A percentile compares a stretch with the other conserved stretches of the same genome.
These are phyloP conservation scores for Epistrophe eligans DNA, from an alignment of 2,888 invertebrate genomes.

Conservation along the genomic window DNA sequence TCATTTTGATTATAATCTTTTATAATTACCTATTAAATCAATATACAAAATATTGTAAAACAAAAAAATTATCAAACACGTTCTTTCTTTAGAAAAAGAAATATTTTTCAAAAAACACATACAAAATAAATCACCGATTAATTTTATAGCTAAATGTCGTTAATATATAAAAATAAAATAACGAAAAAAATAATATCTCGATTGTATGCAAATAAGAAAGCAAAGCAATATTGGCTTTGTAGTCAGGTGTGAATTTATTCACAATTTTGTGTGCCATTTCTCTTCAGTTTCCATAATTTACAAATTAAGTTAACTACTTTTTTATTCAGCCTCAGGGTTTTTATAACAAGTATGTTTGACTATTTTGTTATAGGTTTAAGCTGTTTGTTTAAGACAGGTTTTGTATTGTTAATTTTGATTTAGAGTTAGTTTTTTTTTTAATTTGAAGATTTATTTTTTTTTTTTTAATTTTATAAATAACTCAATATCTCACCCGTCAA, in stretches of 20 bases:
- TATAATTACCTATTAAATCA: slow-evolving; percentile 9
- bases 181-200: slow-evolving; percentile 9
- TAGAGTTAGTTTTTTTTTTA: not conserved
- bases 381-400: not conserved
- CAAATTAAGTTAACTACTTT: slow-evolving; percentile 18
- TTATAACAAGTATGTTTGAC: not conserved
- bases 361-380: not conserved
- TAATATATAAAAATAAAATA: not conserved
- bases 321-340: not conserved
- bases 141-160: slow-evolving; percentile 19
- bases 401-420: not conserved
- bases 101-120: not conserved
- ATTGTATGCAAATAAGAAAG: slow-evolving; percentile 45
- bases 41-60: not conserved
- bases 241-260: slow-evolving; percentile 43
- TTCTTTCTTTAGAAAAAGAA: not conserved
- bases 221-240: not conserved
- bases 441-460: too few relatives aligned
- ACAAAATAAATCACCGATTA: slow-evolving; percentile 23
- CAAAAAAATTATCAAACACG: slow-evolving; percentile 12
- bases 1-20: not conserved
- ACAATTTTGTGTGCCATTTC: slow-evolving; percentile 19
- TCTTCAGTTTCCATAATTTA: slow-evolving; percentile 34
- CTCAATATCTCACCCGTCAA: not conserved
- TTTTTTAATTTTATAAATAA: not conserved